phyloP scores from a whole-genome alignment of 2,888 invertebrate species.

The Aleiodes alternator region DNA sequence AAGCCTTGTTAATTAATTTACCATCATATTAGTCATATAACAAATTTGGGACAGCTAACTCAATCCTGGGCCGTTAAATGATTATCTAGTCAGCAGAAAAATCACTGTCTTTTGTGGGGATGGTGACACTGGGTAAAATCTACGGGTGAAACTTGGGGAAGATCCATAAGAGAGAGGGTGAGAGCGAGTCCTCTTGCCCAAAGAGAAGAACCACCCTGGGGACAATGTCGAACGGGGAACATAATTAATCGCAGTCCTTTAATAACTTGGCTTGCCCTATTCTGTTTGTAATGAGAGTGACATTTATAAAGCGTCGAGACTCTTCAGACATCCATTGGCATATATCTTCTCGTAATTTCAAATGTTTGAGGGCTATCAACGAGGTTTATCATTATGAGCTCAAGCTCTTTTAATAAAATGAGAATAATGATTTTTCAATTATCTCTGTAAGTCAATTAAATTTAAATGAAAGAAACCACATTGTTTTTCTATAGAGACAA shows the following conservation, averaged over 20 bases:
- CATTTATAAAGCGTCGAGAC: conserved; percentile 61
- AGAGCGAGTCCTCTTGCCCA: conserved; percentile 42
- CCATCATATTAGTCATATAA: conserved; percentile 63
- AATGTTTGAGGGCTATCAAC: conserved; percentile 59
- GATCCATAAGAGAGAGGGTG: conserved; percentile 9
- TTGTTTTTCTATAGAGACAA: background rate
- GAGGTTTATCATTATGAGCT: conserved; percentile 19
- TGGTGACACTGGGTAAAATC: conserved; percentile 25
- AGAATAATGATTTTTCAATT: conserved; percentile 1
- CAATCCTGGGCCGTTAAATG: conserved; percentile 63
- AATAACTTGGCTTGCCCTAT: conserved; percentile 63
- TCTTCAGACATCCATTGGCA: conserved; percentile 71
- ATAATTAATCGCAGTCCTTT: conserved; percentile 72
- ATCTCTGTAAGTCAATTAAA: background rate
- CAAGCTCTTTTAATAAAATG: conserved; percentile 1
- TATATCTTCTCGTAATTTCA: conserved; percentile 71
- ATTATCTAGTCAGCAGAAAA: conserved; percentile 66
- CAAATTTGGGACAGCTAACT: conserved; percentile 56
- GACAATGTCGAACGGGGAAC: conserved; percentile 56
- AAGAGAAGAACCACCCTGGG: conserved; percentile 48
- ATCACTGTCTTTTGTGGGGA: conserved; percentile 49
- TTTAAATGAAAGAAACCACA: conserved; percentile 3
- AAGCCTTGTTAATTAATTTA: conserved; percentile 55
- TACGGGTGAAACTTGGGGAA: conserved; percentile 21
- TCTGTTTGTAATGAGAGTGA: conserved; percentile 46